phyloP scores from a whole-genome alignment of 2,797 vertebrate genomes.

The Moxostoma hubbsi region DNA sequence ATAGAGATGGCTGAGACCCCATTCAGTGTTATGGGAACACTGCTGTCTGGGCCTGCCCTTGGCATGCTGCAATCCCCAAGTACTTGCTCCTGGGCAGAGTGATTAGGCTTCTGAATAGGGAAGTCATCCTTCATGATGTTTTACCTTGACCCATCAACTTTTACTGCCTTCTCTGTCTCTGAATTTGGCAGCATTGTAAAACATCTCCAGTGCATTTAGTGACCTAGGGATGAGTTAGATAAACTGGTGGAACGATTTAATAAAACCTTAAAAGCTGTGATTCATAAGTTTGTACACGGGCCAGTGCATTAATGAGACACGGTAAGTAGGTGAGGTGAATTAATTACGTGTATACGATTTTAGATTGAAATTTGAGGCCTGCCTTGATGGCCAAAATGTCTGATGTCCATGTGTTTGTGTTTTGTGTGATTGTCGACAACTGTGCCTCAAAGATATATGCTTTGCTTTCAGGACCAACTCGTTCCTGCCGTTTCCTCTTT shows the following conservation, averaged over 20 bases:
- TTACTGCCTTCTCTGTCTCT: conserved; percentile 30
- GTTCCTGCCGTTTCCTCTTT: conserved; percentile 67
- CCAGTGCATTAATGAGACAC: conserved; percentile 26
- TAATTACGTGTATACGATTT: conserved; percentile 20
- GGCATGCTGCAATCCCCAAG: conserved; percentile 1
- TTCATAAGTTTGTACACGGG: background rate
- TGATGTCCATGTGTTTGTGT: conserved; percentile 12
- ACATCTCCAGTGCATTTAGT: conserved; percentile 30
- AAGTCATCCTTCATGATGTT: conserved; percentile 36
- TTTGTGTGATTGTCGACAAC: conserved; percentile 7
- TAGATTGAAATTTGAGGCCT: background rate
- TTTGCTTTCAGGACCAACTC: conserved; percentile 76
- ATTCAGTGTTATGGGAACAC: conserved; percentile 30
- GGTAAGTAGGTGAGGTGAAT: conserved; percentile 27
- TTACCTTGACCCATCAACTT: conserved; percentile 48
- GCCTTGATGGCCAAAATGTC: conserved; percentile 4
- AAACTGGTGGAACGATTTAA: background rate
- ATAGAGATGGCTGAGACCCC: conserved; percentile 9
- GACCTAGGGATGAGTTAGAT: conserved; percentile 32
- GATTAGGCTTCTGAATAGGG: conserved; percentile 23
- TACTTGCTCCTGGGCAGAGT: conserved; percentile 22
- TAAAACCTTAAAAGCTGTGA: too few relatives aligned
- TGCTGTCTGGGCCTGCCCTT: conserved; percentile 1
- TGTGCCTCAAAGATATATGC: too few relatives aligned
- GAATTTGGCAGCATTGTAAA: conserved; percentile 33